These are phyloP conservation scores for Temnothorax ravouxi DNA, from an alignment of 2,888 invertebrate genomes.

Conservation along the genomic window DNA sequence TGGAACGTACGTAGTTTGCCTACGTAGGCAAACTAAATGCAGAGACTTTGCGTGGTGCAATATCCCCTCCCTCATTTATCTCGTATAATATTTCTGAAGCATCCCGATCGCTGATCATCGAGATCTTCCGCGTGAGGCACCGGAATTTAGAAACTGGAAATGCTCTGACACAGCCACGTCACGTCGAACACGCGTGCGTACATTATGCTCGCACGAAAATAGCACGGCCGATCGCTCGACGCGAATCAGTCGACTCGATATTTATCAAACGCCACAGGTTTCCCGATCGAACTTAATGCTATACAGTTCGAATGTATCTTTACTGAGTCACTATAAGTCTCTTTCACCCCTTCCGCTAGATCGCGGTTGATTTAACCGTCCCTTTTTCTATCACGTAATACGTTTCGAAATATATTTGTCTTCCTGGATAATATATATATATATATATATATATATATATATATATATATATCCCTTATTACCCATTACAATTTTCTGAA, in stretches of 20 bases:
- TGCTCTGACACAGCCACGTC: conserved; percentile 67
- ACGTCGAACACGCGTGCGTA: conserved; percentile 60
- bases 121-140: not conserved
- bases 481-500: conserved; percentile 44
- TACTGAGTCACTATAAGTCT: conserved; percentile 1
- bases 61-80: not conserved
- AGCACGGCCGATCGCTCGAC: conserved; percentile 42
- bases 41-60: not conserved
- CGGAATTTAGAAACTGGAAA: conserved; percentile 47
- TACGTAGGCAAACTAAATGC: not conserved
- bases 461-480: not conserved
- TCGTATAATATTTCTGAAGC: not conserved
- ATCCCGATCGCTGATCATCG: not conserved
- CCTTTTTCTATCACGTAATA: not conserved
- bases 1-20: too few species aligned
- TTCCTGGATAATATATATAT: not conserved
- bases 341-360: not conserved
- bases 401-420: not conserved
- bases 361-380: not conserved
- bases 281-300: conserved; percentile 19
- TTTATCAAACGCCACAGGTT: conserved; percentile 30
- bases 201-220: conserved; percentile 42
- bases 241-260: conserved; percentile 44
- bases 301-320: not conserved
- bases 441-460: too few species aligned